Conservation (phyloP, 2,888 invertebrate genomes). For the Iphiclides podalirius region DNA sequence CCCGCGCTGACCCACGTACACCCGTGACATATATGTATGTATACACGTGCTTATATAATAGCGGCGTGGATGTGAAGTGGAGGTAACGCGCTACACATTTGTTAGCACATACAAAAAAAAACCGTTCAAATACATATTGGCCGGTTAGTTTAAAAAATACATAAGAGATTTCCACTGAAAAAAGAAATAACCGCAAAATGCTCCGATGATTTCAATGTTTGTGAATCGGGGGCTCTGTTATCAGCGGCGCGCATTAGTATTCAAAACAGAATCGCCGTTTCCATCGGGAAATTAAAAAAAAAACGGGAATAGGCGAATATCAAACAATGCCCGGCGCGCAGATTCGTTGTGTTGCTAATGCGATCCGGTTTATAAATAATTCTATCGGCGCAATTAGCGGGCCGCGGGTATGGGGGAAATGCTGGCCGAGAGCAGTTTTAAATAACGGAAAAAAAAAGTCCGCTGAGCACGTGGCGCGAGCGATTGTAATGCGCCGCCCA, state of each 20-base stretch:
- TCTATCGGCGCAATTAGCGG: slow-evolving; percentile 8
- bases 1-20: too few species aligned
- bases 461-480: neutral
- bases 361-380: slow-evolving; percentile 12
- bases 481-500: slow-evolving; percentile 32
- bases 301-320: slow-evolving; percentile 2
- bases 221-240: slow-evolving; percentile 6
- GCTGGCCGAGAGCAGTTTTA: neutral
- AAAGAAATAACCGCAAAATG: slow-evolving; percentile 3
- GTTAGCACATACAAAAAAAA: too few species aligned
- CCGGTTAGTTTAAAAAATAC: neutral
- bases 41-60: too few species aligned
- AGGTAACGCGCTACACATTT: too few species aligned
- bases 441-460: neutral
- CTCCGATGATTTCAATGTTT: slow-evolving; percentile 10
- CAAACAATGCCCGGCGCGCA: neutral
- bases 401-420: neutral
- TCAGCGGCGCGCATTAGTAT: slow-evolving; percentile 16
- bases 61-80: too few species aligned
- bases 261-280: slow-evolving; percentile 11
- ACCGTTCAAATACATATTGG: neutral
- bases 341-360: slow-evolving; percentile 2
- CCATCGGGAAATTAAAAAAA: slow-evolving; percentile 2
- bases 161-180: neutral
- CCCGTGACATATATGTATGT: too few species aligned